phyloP scores from a whole-genome alignment of 2,888 invertebrate species.

The Stenichneumon culpator region DNA sequence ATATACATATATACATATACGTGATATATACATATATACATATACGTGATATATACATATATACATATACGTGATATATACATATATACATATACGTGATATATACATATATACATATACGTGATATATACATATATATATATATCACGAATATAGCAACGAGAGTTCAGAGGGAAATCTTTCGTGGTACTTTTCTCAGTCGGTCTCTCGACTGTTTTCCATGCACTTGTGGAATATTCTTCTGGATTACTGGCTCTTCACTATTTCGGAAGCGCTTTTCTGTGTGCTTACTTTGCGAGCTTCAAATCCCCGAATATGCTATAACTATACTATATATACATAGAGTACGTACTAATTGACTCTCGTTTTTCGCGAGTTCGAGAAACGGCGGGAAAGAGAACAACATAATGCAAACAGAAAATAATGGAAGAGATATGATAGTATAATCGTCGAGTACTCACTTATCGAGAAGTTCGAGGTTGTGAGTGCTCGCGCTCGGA shows the following conservation, averaged over 20 bases:
- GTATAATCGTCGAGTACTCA: constrained; percentile 56
- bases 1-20: not conserved
- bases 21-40: not conserved
- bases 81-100: not conserved
- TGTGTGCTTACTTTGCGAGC: not conserved
- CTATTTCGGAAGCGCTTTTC: constrained; percentile 1
- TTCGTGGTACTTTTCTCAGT: constrained; percentile 44
- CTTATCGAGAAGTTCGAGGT: constrained; percentile 76
- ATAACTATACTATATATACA: not conserved
- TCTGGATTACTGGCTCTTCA: constrained; percentile 24
- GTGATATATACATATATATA: constrained; percentile 1
- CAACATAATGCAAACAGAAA: not conserved
- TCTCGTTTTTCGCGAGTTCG: not conserved
- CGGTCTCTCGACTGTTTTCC: constrained; percentile 33
- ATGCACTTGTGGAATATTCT: constrained; percentile 43
- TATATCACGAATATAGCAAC: not conserved
- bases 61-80: too few relatives aligned
- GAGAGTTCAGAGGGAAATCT: constrained; percentile 8
- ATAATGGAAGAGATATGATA: not conserved
- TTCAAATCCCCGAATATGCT: not conserved
- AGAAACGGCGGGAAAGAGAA: not conserved
- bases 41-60: not conserved
- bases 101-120: not conserved
- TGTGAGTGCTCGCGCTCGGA: constrained; percentile 75
- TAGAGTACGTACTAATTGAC: not conserved